A percentile compares a stretch with the other conserved stretches of the same genome.
These are phyloP conservation scores for Eudemis profundana DNA, from an alignment of 2,888 invertebrate species.

Conservation along the genomic window DNA sequence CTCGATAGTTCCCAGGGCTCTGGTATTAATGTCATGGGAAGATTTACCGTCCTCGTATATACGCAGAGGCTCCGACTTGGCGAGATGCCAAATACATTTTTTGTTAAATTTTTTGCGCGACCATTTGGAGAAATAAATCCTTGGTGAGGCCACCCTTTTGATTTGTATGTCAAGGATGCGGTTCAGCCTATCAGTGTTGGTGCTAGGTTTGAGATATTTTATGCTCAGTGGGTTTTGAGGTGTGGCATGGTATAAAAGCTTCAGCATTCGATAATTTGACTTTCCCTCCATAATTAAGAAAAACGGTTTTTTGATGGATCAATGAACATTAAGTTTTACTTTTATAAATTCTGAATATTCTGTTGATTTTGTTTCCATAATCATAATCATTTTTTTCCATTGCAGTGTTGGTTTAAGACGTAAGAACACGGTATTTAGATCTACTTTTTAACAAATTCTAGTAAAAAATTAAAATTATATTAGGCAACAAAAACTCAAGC, in stretches of 20 bases:
- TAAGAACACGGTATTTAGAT: too few relatives aligned
- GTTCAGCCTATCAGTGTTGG: slow-evolving; percentile 27
- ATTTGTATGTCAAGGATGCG: slow-evolving; percentile 53
- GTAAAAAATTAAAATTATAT: too few relatives aligned
- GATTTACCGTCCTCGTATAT: slow-evolving; percentile 63
- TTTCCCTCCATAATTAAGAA: too few relatives aligned
- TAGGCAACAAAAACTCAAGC: not conserved
- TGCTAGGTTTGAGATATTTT: slow-evolving; percentile 20
- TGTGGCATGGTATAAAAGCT: not conserved
- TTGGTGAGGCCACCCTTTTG: slow-evolving; percentile 58
- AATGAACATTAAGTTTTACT: too few relatives aligned
- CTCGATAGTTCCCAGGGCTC: slow-evolving; percentile 57
- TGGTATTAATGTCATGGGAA: slow-evolving; percentile 56
- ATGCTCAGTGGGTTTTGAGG: slow-evolving; percentile 2
- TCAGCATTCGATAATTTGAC: too few relatives aligned
- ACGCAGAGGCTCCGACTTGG: slow-evolving; percentile 60
- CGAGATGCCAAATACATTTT: slow-evolving; percentile 66
- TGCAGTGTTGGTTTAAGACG: too few relatives aligned
- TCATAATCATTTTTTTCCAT: too few relatives aligned
- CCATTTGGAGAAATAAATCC: slow-evolving; percentile 66
- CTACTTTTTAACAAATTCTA: too few relatives aligned
- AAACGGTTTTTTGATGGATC: too few relatives aligned
- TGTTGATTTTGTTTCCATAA: too few relatives aligned
- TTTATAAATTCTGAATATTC: too few relatives aligned
- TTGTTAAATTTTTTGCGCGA: slow-evolving; percentile 67